phyloP scores from a whole-genome alignment of 2,113 vertebrate genomes.

The Bubalus kerabau region DNA sequence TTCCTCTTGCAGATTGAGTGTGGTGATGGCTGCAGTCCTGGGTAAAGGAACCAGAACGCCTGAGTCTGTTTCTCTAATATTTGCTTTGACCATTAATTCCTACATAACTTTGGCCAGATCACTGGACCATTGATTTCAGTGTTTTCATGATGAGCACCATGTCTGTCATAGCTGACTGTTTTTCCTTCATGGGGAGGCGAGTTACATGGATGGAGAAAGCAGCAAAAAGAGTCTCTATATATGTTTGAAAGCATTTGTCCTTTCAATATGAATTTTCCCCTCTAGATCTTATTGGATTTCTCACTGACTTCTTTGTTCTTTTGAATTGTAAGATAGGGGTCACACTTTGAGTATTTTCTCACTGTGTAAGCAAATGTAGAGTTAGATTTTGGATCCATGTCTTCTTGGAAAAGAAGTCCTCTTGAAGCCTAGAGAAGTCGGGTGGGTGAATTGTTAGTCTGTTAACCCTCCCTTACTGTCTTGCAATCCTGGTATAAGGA shows the following conservation, averaged over 20 bases:
- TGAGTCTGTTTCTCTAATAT: background rate
- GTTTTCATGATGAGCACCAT: background rate
- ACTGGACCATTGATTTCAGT: background rate
- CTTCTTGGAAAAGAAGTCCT: background rate
- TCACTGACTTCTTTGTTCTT: background rate
- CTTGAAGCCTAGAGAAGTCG: background rate
- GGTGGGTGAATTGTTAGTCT: background rate
- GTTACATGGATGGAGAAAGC: background rate
- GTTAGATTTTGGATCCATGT: background rate
- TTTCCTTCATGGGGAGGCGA: background rate
- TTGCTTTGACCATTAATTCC: background rate
- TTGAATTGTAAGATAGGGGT: background rate
- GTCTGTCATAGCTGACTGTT: background rate
- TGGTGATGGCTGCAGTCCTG: too few relatives aligned
- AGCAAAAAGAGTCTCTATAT: background rate
- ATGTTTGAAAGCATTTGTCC: background rate
- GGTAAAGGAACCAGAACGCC: background rate
- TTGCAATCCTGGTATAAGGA: background rate
- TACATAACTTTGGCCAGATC: background rate
- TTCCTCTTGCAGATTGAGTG: background rate
- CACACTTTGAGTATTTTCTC: background rate
- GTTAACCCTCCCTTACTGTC: fast-evolving
- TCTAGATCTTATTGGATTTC: background rate
- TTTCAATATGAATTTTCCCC: background rate
- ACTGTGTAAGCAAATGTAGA: background rate